Conservation (phyloP, 1,140 invertebrate species). For the Dolichoris vasculosae region DNA sequence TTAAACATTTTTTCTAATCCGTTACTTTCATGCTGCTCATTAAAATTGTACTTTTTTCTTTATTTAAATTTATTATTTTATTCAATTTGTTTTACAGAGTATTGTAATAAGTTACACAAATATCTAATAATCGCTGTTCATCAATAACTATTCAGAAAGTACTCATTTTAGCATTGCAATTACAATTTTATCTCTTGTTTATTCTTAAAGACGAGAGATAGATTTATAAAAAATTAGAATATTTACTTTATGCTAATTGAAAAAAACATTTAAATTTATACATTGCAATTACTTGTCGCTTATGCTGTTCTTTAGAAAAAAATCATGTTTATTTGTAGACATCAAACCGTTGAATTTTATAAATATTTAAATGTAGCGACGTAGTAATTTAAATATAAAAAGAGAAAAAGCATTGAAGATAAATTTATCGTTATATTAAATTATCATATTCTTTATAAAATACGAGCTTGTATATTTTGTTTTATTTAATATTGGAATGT, state of each 20-base stretch:
- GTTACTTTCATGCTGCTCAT: no score
- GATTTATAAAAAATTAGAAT: not conserved
- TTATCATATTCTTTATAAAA: not conserved
- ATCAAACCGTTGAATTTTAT: slow-evolving; percentile 35
- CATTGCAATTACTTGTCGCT: slow-evolving; percentile 1
- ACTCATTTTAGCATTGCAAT: not conserved
- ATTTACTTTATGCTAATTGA: not conserved
- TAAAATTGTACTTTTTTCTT: not conserved
- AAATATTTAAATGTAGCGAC: slow-evolving; percentile 26
- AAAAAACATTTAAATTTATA: slow-evolving; percentile 11
- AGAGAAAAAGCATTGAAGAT: not conserved
- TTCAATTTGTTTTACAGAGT: not conserved
- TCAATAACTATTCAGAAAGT: slow-evolving; percentile 13
- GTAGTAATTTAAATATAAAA: not conserved
- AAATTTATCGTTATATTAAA: not conserved
- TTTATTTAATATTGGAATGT: not conserved
- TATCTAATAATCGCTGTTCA: not conserved
- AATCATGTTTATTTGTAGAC: not conserved
- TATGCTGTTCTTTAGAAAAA: slow-evolving; percentile 3
- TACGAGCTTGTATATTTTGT: not conserved
- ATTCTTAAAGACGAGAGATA: not conserved
- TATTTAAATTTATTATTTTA: not conserved
- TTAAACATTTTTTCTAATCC: no score
- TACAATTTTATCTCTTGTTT: slow-evolving; percentile 1
- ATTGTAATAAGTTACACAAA: not conserved